Evolutionary conservation across 2,888 invertebrate genomes (phyloP).

Genomic region (Trachelus iudaicus): DNA sequence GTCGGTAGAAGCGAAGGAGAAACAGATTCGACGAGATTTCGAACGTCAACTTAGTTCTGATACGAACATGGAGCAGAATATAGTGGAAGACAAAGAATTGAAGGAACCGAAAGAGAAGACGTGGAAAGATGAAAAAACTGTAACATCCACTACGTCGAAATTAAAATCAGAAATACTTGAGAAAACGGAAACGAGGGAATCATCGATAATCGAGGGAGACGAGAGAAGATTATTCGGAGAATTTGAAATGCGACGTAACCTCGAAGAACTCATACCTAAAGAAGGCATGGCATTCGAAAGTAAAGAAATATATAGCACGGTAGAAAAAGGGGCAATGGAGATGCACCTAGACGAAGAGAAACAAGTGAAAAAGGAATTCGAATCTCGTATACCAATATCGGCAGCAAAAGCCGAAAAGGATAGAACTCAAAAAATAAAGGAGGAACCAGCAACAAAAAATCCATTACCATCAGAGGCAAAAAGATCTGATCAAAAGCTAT

Average conservation of each 20-base stretch:
- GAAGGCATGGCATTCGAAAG: neutral
- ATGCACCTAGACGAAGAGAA: neutral
- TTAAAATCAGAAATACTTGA: neutral
- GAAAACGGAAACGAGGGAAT: neutral
- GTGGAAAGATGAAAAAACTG: neutral
- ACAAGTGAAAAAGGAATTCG: slow-evolving; percentile 41
- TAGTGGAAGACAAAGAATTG: neutral
- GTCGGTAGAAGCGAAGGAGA: neutral
- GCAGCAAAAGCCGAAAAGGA: slow-evolving; percentile 51
- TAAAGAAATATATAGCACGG: neutral
- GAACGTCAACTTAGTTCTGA: neutral
- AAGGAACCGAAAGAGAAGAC: neutral
- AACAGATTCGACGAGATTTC: neutral
- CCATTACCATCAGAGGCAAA: neutral
- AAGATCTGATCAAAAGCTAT: slow-evolving; percentile 5
- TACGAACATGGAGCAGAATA: neutral
- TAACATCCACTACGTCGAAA: neutral
- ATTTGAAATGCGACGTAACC: neutral
- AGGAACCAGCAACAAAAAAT: neutral
- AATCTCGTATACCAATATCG: slow-evolving; percentile 55
- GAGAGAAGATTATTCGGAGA: neutral
- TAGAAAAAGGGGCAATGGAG: neutral
- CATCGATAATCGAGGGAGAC: neutral
- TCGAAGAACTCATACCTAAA: neutral
- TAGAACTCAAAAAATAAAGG: slow-evolving; percentile 27